A percentile compares a stretch with the other conserved stretches of the same genome.
Evolutionary conservation across 2,797 vertebrate genomes (phyloP).

Genomic region (Buceros bicornis): DNA sequence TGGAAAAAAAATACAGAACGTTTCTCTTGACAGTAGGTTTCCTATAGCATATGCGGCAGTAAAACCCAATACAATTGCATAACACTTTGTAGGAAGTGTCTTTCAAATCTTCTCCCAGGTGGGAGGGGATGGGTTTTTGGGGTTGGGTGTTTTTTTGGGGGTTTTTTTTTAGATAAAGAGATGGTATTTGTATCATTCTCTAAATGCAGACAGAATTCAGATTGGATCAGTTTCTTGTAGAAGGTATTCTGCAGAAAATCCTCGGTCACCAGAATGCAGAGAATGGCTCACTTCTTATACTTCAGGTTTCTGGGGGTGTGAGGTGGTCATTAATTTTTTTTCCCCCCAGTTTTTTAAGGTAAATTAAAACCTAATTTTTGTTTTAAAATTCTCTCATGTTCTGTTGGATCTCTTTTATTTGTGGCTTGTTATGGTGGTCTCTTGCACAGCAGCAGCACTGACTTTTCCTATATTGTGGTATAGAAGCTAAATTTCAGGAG

Average conservation of each 20-base stretch:
- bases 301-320: fast-evolving
- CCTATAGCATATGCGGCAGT: not conserved
- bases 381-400: not conserved
- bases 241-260: not conserved
- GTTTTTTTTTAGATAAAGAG: not conserved
- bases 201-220: not conserved
- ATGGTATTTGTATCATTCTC: not conserved
- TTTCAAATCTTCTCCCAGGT: not conserved
- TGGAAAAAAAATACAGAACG: not conserved
- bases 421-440: not conserved
- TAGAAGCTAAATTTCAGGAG: not conserved
- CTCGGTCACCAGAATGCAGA: not conserved
- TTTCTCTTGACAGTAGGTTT: not conserved
- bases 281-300: not conserved
- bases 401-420: not conserved
- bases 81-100: not conserved
- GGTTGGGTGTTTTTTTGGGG: not conserved
- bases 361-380: not conserved
- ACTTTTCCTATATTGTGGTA: not conserved
- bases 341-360: not conserved
- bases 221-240: not conserved
- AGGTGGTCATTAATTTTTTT: not conserved
- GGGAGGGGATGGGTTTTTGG: not conserved
- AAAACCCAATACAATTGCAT: not conserved
- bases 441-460: too few relatives aligned